Conservation (phyloP, 2,113 vertebrate genomes). For the Microcebus jonahi region DNA sequence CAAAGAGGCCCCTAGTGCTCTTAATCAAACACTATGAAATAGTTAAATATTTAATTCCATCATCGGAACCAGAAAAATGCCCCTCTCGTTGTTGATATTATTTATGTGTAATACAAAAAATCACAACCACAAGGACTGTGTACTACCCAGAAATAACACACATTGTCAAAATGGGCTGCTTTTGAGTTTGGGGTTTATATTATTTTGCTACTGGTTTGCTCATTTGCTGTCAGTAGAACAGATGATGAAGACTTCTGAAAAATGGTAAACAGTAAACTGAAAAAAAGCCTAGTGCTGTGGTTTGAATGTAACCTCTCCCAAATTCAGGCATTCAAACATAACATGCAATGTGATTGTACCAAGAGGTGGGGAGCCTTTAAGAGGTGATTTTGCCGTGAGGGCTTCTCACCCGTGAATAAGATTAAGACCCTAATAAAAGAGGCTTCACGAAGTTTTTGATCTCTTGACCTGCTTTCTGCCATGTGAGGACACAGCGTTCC, state of each 20-base stretch:
- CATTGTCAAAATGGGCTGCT: background rate
- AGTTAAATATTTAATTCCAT: background rate
- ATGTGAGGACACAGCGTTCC: background rate
- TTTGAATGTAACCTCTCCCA: background rate
- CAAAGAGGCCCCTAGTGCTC: background rate
- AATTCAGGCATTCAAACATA: background rate
- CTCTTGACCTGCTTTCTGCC: background rate
- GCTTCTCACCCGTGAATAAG: background rate
- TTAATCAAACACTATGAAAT: background rate
- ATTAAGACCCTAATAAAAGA: background rate
- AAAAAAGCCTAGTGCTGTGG: background rate
- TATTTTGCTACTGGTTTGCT: background rate
- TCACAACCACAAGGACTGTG: background rate
- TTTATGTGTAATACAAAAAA: background rate
- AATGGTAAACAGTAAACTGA: background rate
- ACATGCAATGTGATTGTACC: background rate
- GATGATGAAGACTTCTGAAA: background rate
- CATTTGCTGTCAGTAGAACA: background rate
- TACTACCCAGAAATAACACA: background rate
- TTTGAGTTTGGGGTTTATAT: background rate
- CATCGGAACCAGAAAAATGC: background rate
- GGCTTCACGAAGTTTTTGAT: background rate
- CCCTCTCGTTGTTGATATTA: background rate
- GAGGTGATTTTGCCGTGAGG: background rate
- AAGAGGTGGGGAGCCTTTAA: background rate